Evolutionary conservation across 2,797 vertebrate species (phyloP).

Genomic region (Oryzias dopingdopingensis): DNA sequence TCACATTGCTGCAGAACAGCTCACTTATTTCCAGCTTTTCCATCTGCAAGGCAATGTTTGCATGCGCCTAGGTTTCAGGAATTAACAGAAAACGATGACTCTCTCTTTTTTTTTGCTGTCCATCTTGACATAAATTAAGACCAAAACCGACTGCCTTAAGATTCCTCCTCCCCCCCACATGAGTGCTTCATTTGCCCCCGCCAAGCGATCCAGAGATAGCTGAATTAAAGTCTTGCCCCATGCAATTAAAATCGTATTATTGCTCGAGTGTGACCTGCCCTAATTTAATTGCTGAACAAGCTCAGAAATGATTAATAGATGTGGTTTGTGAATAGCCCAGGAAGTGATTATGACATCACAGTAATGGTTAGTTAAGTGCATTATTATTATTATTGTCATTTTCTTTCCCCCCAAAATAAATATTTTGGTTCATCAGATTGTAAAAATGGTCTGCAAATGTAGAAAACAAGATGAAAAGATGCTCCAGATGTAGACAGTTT

Average conservation of each 20-base stretch:
- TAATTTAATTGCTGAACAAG: slow-evolving; percentile 72
- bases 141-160: slow-evolving; percentile 1
- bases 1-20: slow-evolving; percentile 42
- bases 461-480: slow-evolving; percentile 19
- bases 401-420: slow-evolving; percentile 47
- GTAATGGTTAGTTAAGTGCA: slow-evolving; percentile 59
- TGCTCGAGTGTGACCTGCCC: slow-evolving; percentile 69
- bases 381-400: slow-evolving; percentile 29
- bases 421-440: slow-evolving; percentile 42
- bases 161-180: slow-evolving; percentile 15
- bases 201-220: slow-evolving; percentile 72
- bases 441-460: slow-evolving; percentile 39
- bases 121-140: slow-evolving; percentile 30
- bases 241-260: slow-evolving; percentile 77
- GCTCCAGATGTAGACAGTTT: slow-evolving; percentile 32
- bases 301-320: slow-evolving; percentile 70
- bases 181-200: slow-evolving; percentile 52
- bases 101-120: slow-evolving; percentile 20
- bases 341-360: slow-evolving; percentile 45
- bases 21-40: background rate
- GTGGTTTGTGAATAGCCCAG: slow-evolving; percentile 60
- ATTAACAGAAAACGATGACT: background rate
- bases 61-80: background rate
- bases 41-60: slow-evolving; percentile 5
- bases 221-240: slow-evolving; percentile 67